These are phyloP conservation scores for Leguminivora glycinivorella DNA, from an alignment of 1,140 invertebrate species.

Conservation along the genomic window DNA sequence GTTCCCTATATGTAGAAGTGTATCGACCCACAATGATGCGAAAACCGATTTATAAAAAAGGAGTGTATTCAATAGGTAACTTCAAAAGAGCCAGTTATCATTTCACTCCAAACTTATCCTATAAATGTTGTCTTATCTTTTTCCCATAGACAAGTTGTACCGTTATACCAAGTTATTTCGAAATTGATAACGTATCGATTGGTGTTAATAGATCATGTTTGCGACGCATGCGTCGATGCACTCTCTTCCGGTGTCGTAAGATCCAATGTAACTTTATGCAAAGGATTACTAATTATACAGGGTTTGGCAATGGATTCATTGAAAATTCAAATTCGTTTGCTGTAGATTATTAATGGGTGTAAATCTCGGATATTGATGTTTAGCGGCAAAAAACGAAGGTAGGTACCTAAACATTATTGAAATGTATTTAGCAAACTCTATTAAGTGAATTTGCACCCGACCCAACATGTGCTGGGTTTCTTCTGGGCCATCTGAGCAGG, in stretches of 20 bases:
- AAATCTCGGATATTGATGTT: not conserved
- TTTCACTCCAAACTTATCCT: not conserved
- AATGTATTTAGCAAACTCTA: too few relatives aligned
- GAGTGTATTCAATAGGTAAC: not conserved
- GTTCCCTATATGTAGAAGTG: too few relatives aligned
- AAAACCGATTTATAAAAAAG: not conserved
- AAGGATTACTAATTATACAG: not conserved
- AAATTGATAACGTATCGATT: constrained; percentile 25
- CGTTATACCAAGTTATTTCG: constrained; percentile 22
- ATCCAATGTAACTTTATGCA: constrained; percentile 9
- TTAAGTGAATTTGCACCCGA: too few relatives aligned
- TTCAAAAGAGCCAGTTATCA: not conserved
- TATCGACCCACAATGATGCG: too few relatives aligned
- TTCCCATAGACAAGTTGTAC: constrained; percentile 17
- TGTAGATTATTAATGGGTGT: not conserved
- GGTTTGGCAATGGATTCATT: not conserved
- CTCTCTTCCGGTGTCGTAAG: constrained; percentile 17
- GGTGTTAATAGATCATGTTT: constrained; percentile 28
- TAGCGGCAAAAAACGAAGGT: not conserved
- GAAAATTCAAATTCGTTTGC: not conserved
- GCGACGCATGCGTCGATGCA: constrained; percentile 10
- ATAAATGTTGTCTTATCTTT: constrained; percentile 11
- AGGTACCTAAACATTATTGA: too few relatives aligned
- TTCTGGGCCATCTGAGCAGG: too few relatives aligned
- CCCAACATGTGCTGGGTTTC: too few relatives aligned